Conservation (phyloP, 1,140 invertebrate species). For the Dendrolimus kikuchii region DNA sequence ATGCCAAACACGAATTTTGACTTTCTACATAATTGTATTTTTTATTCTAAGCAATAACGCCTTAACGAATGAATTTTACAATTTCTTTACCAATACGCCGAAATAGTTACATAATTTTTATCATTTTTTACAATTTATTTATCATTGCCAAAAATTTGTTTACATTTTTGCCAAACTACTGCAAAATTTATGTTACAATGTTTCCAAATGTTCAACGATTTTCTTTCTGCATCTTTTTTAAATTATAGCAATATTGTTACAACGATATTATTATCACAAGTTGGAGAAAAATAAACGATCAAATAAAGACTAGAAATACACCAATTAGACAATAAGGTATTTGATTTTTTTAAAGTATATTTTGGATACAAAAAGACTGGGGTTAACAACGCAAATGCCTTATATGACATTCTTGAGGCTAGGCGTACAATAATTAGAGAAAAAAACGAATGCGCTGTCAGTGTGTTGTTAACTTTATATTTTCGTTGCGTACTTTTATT, state of each 20-base stretch:
- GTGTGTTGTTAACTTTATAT: slow-evolving; percentile 6
- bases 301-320: slow-evolving; percentile 61
- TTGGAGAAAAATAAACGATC: slow-evolving; percentile 21
- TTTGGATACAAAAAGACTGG: slow-evolving; percentile 9
- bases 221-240: slow-evolving; percentile 1
- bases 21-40: slow-evolving; percentile 43
- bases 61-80: slow-evolving; percentile 58
- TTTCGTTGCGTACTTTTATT: slow-evolving; percentile 5
- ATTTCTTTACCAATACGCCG: slow-evolving; percentile 44
- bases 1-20: slow-evolving; percentile 60
- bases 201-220: neutral
- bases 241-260: neutral
- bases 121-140: slow-evolving; percentile 34
- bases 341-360: too few species aligned
- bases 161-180: slow-evolving; percentile 20
- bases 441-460: slow-evolving; percentile 47
- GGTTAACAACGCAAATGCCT: slow-evolving; percentile 51
- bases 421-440: slow-evolving; percentile 40
- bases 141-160: slow-evolving; percentile 16
- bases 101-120: slow-evolving; percentile 45
- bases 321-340: slow-evolving; percentile 51
- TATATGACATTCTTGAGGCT: slow-evolving; percentile 54
- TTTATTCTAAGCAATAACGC: slow-evolving; percentile 23
- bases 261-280: neutral
- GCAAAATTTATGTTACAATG: slow-evolving; percentile 20